Evolutionary conservation across 2,113 vertebrate genomes (phyloP), one percentile per base, ranked within the genome.

Genomic region (Sterna hirundo): DNA sequence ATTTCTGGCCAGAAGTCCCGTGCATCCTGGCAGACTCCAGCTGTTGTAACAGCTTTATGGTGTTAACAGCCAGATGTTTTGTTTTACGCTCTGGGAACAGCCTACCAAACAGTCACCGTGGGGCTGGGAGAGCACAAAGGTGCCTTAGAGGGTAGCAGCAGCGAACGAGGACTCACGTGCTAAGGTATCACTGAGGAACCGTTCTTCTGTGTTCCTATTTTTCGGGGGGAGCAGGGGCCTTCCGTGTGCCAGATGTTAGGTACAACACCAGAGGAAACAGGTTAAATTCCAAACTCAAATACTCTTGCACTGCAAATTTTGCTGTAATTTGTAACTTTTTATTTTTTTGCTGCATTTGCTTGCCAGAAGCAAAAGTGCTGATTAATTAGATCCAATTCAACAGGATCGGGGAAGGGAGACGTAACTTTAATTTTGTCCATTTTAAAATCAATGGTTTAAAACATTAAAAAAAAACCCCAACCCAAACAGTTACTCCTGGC

Each of bases 31-130:
- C 86, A 85, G 90, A 34, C 57, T 88, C 81, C 95, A 95, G 94
- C 87, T 95, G 94, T 54, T 93, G 49, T 72, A 96, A 89, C 86
- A 95, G 89, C 84, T 84, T 83, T 58, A 5, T 84, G 91, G 65
- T 82, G 74, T 87, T 95, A 94, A 91, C 75, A 89, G 81, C 78
- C 94, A 97, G 94, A 89, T 95, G 93, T 94, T 96, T 93, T 95
- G 66, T 22, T 95, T 96, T 66, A 95, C 2, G 13, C 78, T 74
- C 66, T 89, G 91, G 84, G 71, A 94, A 85, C 49, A 78, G 80
- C n/a, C 72, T 57, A 82, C 72, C 51, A n/a, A 72, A 52, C 30
- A 57, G 75, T 68, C 94, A 76, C 40, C 40, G 40, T 0, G 0
- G 49, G 27, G 58, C 61, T 93, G 49, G 58, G 69, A 85, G 57